Percentiles rank a stretch among this genome's conserved stretches.
Evolutionary conservation across 1,140 invertebrate species (phyloP).

Genomic region (Riptortus pedestris): DNA sequence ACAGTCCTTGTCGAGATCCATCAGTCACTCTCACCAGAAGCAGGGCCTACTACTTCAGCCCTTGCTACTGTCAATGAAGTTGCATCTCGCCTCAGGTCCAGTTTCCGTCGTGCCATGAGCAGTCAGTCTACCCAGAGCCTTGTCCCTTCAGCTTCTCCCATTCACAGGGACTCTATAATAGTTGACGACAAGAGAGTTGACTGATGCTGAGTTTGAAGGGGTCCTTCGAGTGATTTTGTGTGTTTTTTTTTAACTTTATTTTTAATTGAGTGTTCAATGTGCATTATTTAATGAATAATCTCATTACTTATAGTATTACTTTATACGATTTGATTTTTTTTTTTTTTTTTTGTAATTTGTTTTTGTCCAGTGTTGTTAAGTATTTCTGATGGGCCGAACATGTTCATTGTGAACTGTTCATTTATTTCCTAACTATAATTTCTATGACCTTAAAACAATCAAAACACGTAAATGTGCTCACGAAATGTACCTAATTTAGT

Average conservation of each 20-base stretch:
- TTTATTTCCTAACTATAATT: not conserved
- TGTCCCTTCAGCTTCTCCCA: constrained; percentile 47
- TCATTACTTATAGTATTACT: not conserved
- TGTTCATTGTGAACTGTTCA: not conserved
- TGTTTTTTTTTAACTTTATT: not conserved
- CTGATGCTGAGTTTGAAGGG: constrained; percentile 6
- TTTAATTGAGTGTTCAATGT: not conserved
- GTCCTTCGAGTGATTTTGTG: not conserved
- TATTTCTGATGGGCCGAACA: not conserved
- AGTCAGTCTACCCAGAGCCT: constrained; percentile 40
- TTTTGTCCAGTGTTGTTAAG: not conserved
- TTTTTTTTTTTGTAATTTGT: not conserved
- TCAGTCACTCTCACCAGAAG: constrained; percentile 34
- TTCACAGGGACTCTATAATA: constrained; percentile 40
- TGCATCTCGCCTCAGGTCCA: constrained; percentile 46
- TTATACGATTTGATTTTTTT: not conserved
- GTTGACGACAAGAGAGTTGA: constrained; percentile 5
- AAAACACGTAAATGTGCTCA: no score
- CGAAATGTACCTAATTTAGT: no score
- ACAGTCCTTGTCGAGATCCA: constrained; percentile 51
- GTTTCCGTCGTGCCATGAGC: constrained; percentile 40
- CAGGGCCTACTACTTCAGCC: constrained; percentile 34
- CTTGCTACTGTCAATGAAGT: constrained; percentile 45
- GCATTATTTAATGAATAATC: not conserved
- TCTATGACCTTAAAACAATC: no score